These are phyloP conservation scores for Pampus argenteus DNA, from an alignment of 2,797 vertebrate genomes.

Conservation along the genomic window DNA sequence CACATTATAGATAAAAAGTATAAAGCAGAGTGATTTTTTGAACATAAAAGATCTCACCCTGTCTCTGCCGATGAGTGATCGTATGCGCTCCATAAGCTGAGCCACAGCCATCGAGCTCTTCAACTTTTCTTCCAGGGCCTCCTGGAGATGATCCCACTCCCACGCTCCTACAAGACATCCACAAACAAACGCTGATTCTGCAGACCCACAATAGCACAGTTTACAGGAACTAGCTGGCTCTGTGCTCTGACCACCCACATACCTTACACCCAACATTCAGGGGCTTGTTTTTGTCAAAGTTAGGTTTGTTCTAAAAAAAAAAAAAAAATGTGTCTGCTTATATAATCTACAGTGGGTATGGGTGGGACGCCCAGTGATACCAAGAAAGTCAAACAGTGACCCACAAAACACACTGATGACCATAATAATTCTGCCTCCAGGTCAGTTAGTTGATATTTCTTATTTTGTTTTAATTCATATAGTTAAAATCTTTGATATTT, in stretches of 20 bases:
- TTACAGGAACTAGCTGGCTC: conserved; percentile 45
- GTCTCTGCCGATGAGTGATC: conserved; percentile 89
- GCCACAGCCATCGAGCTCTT: conserved; percentile 89
- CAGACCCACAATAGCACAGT: conserved; percentile 38
- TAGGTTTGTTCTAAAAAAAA: conserved; percentile 45
- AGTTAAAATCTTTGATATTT: neutral
- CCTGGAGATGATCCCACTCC: conserved; percentile 94
- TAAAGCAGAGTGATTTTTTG: neutral
- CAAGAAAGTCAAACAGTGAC: conserved; percentile 15
- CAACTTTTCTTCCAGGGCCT: conserved; percentile 92
- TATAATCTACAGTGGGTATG: conserved; percentile 39
- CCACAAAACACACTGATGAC: neutral
- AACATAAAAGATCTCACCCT: conserved; percentile 64
- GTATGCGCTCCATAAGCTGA: conserved; percentile 91
- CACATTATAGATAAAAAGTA: conserved; percentile 13
- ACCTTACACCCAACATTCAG: conserved; percentile 26
- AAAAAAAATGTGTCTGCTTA: conserved; percentile 51
- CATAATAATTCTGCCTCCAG: neutral
- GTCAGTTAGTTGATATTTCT: neutral
- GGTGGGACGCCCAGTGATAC: conserved; percentile 4
- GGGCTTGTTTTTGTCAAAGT: conserved; percentile 44
- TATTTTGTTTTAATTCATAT: neutral
- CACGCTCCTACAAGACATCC: conserved; percentile 88
- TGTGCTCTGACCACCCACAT: conserved; percentile 49
- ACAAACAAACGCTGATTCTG: conserved; percentile 62